Base-by-base conservation (phyloP, 2,888 invertebrate genomes). In the Volucella zonaria region DNA sequence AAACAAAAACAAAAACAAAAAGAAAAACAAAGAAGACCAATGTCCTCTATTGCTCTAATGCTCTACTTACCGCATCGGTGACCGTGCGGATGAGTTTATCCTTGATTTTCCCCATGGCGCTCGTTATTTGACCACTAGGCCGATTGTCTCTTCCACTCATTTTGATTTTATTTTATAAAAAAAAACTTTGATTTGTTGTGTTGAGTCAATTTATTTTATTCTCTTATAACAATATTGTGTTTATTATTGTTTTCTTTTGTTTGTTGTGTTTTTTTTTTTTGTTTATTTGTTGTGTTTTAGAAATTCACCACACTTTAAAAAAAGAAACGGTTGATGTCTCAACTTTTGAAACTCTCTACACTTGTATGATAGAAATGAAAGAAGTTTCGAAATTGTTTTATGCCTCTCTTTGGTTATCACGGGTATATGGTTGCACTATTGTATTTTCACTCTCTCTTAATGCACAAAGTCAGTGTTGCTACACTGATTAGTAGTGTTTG, bases 61-160 rank as follows among this genome's bases (percentile, higher is more conserved):
- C 14, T 31, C 45, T 47, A 77, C 85, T 85, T 77, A 85, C 85
- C 75, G 66, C 67, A 40, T 81, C 85, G 42, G 61, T 83, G 10
- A 88, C 89, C 40, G 89, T 88, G 81, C 91, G 87, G 18, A 90
- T 90, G 56, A 92, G 86, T 89, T 91, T 91, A 67, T 91, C 92
- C 89, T 91, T 91, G 62, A 92, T 88, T 88, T 91, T 91, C 52
- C 91, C 91, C 90, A 92, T 90, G 70, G 92, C 89, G 86, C 88
- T 90, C 88, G 90, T 91, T 73, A 91, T 87, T 85, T 89, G 90
- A 80, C 90, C 89, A 87, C 89, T 89, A 79, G 89, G 89, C 82
- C 90, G 89, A 88, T 89, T 90, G 80, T 92, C 92, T 74, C 90
- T 90, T 88, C 91, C 92, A 89, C 91, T 92, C 92, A 92, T 92